Evolutionary conservation across 2,113 vertebrate species (phyloP).

Genomic region (Aegotheles bennettii): DNA sequence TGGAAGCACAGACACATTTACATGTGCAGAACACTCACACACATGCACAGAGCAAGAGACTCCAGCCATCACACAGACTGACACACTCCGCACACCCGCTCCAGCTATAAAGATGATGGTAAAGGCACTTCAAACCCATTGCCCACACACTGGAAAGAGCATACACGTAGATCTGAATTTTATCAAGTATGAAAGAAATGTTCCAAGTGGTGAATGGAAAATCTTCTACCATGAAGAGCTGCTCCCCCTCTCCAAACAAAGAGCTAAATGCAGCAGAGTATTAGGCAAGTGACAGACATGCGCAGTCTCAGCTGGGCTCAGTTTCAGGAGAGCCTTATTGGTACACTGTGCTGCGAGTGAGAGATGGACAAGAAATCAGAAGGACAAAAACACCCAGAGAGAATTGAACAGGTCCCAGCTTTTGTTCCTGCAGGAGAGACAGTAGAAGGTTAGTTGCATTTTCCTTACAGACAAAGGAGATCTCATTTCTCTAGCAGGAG

Average conservation of each 20-base stretch:
- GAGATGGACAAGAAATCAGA: conserved; percentile 48
- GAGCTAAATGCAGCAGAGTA: conserved; percentile 49
- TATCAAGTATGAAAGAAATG: conserved; percentile 22
- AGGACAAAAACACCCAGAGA: conserved; percentile 44
- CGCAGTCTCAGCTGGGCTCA: conserved; percentile 21
- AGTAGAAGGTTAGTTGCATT: conserved; percentile 69
- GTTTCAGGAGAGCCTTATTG: conserved; percentile 5
- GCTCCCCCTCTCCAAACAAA: conserved; percentile 48
- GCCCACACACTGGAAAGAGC: not conserved
- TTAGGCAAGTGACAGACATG: conserved; percentile 55
- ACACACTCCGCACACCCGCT: not conserved
- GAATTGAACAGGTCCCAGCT: conserved; percentile 47
- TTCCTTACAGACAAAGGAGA: conserved; percentile 48
- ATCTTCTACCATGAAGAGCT: conserved; percentile 53
- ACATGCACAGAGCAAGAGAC: not conserved
- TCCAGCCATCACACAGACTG: not conserved
- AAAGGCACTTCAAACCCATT: conserved; percentile 47
- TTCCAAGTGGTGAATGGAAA: conserved; percentile 24
- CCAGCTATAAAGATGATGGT: not conserved
- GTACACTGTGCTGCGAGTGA: conserved; percentile 10
- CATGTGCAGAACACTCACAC: not conserved
- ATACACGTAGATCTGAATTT: not conserved
- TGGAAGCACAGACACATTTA: not conserved
- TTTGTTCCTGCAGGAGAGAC: conserved; percentile 69
- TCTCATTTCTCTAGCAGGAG: conserved; percentile 44